Base-by-base conservation (phyloP, 2,797 vertebrate genomes). In the Chaetodon trifasciatus region DNA sequence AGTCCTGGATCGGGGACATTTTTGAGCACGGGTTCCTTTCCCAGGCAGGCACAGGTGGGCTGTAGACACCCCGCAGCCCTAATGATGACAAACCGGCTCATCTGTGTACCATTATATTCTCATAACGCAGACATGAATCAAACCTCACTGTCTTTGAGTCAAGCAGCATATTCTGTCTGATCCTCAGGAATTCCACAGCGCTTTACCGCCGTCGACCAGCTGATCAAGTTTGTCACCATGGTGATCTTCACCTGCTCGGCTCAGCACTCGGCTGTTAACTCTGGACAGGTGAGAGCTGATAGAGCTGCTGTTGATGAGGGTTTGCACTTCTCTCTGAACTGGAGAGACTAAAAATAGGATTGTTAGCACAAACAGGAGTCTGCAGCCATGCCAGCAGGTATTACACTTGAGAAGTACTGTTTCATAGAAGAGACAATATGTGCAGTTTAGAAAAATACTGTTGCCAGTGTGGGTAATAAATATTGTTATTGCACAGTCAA, bases 141-240 rank as follows among this genome's bases (percentile, higher is more conserved):
- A 28, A 40, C 21, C 61, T 16, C 2, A 1, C 23, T 4, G 0
- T 49, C 0, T 69, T 65, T 5, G 65, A 12, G 2, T 65, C 3
- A 75, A 56, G 0, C 8, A 12, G 8, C 32, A 42, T 21, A 17
- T 81, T 49, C 11, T 58, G 6, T 55, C 8, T 56, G 2, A 21
- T 62, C 65, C 3, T 46, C 42, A 87, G 87, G 79, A 77, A 76
- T 86, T 24, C 80, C 89, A 3, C 58, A 69, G 3, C 68, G 9
- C 4, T 69, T 90, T 9, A 21, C 0, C 10, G 39, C 56, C 1
- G 24, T 85, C 56, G 42, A 19, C 2, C 68, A 90, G 67, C n/a
- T 79, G 61, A 35, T 87, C 32, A 87, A 76, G 73, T 89, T 88
- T 77, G 70, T 87, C 72, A 77, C 83, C 74, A 82, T 91, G 87